Percentiles rank a stretch among this genome's conserved stretches.
Evolutionary conservation across 2,888 invertebrate genomes (phyloP).

Genomic region (Protodeltote pygarga): DNA sequence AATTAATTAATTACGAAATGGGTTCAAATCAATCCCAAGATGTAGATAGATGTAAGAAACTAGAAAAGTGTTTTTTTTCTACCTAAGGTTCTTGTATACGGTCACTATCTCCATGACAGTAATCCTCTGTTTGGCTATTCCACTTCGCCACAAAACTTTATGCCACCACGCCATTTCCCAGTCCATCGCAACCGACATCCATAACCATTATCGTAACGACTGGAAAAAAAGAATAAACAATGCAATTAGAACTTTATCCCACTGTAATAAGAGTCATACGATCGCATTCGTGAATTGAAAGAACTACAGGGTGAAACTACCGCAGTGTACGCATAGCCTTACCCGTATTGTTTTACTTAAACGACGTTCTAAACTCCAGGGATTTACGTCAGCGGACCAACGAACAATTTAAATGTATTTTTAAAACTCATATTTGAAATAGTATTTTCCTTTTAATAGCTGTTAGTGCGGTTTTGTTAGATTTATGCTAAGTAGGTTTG

Average conservation of each 20-base stretch:
- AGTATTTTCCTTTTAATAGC: constrained; percentile 10
- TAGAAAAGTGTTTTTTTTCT: too few species aligned
- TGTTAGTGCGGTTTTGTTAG: too few species aligned
- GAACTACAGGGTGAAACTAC: neutral
- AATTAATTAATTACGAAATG: too few species aligned
- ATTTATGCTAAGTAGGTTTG: too few species aligned
- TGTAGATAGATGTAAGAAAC: too few species aligned
- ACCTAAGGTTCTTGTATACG: too few species aligned
- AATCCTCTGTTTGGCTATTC: too few species aligned
- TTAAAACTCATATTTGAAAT: constrained; percentile 21
- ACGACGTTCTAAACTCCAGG: constrained; percentile 41
- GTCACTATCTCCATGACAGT: too few species aligned
- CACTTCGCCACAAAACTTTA: constrained; percentile 29
- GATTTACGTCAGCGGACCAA: constrained; percentile 27
- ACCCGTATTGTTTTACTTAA: constrained; percentile 45
- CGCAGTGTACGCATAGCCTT: constrained; percentile 11
- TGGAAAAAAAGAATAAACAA: constrained; percentile 22
- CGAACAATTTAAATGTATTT: constrained; percentile 23
- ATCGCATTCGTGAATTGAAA: neutral
- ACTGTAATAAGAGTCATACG: too few species aligned
- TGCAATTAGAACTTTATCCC: too few species aligned
- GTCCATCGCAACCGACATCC: constrained; percentile 18
- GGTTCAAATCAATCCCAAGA: too few species aligned
- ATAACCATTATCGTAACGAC: constrained; percentile 39
- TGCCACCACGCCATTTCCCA: constrained; percentile 17